Evolutionary conservation across 2,888 invertebrate species (phyloP).

Genomic region (Drosophila borealis): DNA sequence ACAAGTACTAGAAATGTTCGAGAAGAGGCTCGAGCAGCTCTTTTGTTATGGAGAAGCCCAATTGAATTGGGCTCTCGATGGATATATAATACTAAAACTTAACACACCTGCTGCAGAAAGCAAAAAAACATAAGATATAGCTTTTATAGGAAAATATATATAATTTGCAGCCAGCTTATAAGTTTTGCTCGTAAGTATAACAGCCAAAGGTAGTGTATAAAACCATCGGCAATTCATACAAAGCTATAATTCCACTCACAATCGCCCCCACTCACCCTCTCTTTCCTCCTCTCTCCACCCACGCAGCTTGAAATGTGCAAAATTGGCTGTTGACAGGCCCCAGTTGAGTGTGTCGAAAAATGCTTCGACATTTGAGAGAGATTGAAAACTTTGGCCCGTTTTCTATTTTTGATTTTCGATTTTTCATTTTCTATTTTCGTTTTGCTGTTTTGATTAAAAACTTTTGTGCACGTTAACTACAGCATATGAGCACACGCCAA

Average conservation of each 20-base stretch:
- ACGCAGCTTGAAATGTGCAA: constrained; percentile 47
- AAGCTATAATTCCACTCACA: too few species aligned
- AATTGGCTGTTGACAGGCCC: constrained; percentile 79
- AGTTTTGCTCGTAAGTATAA: too few species aligned
- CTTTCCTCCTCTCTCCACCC: neutral
- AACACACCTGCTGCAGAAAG: too few species aligned
- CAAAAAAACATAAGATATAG: too few species aligned
- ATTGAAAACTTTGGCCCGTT: constrained; percentile 71
- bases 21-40: too few species aligned
- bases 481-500: constrained; percentile 32
- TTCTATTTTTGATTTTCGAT: constrained; percentile 67
- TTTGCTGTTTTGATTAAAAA: constrained; percentile 75
- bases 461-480: constrained; percentile 55
- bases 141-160: too few species aligned
- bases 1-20: too few species aligned
- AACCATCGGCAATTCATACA: constrained; percentile 10
- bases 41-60: too few species aligned
- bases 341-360: constrained; percentile 73
- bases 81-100: too few species aligned
- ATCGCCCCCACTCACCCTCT: neutral
- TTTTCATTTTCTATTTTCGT: constrained; percentile 64
- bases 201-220: constrained; percentile 31
- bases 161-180: too few species aligned
- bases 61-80: too few species aligned
- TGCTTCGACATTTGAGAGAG: constrained; percentile 71